Conservation (phyloP, 1,140 invertebrate species). For the Mamestra configurata region DNA sequence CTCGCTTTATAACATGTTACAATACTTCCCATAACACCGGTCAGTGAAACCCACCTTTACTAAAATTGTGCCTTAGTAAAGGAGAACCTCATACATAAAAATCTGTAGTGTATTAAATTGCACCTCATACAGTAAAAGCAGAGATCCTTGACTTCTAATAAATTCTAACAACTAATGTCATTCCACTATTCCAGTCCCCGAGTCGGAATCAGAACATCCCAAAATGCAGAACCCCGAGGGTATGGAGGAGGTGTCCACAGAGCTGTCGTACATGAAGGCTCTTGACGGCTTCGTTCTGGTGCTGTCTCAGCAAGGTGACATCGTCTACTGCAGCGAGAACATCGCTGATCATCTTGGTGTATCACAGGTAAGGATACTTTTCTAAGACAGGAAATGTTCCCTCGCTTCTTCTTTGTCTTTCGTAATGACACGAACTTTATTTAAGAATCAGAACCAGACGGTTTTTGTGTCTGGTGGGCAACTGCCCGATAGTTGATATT, state of each 20-base stretch:
- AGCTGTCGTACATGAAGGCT: conserved; percentile 92
- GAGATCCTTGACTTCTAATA: too few species aligned
- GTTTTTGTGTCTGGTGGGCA: too few species aligned
- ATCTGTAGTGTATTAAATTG: too few species aligned
- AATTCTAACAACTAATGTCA: not conserved
- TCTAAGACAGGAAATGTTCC: not conserved
- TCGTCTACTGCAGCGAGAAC: conserved; percentile 97
- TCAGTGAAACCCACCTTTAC: too few species aligned
- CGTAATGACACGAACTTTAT: too few species aligned
- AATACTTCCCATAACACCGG: too few species aligned
- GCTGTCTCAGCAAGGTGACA: conserved; percentile 95
- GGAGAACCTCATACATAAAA: too few species aligned
- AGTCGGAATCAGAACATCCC: conserved; percentile 77
- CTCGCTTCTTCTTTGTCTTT: not conserved
- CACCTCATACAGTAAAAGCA: too few species aligned
- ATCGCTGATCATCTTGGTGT: conserved; percentile 96
- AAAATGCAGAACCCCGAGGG: conserved; percentile 80
- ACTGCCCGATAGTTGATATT: too few species aligned
- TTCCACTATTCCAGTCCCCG: conserved; percentile 84
- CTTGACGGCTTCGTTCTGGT: conserved; percentile 96
- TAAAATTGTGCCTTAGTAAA: too few species aligned
- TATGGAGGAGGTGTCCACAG: conserved; percentile 83
- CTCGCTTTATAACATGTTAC: too few species aligned
- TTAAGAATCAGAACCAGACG: too few species aligned
- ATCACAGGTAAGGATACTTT: conserved; percentile 91